Evolutionary conservation across 2,797 vertebrate genomes (phyloP).

Genomic region (Tapirus indicus): DNA sequence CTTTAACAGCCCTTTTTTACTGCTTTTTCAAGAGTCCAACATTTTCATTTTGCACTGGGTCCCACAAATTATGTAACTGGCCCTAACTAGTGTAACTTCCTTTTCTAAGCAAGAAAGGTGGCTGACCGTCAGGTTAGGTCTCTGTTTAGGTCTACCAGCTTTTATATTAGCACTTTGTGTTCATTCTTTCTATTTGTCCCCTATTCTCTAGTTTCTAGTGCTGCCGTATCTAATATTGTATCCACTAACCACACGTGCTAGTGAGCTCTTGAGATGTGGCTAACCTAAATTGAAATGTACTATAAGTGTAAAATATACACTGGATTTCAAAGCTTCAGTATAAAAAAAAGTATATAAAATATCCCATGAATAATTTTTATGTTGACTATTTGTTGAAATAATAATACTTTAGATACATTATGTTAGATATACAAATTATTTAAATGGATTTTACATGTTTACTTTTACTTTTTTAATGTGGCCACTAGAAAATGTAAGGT

Average conservation of each 20-base stretch:
- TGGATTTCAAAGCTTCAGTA: conserved; percentile 3
- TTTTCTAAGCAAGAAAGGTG: not conserved
- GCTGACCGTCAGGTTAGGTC: not conserved
- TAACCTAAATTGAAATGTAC: not conserved
- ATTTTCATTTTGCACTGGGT: not conserved
- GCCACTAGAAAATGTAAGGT: conserved; percentile 5
- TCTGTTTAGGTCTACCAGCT: not conserved
- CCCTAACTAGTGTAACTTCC: not conserved
- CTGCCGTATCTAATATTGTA: not conserved
- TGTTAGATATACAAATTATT: conserved; percentile 26
- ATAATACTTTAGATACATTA: not conserved
- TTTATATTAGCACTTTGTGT: not conserved
- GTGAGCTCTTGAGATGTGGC: not conserved
- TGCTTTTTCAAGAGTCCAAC: not conserved
- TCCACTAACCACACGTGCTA: not conserved
- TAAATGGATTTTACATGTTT: not conserved
- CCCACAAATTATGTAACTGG: not conserved
- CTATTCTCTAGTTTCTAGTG: not conserved
- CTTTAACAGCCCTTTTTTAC: not conserved
- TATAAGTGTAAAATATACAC: not conserved
- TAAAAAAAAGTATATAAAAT: not conserved
- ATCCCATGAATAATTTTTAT: not conserved
- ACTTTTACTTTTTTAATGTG: conserved; percentile 31
- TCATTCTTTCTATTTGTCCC: not conserved
- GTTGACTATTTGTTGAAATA: not conserved